Evolutionary conservation across 2,113 vertebrate genomes (phyloP).

Genomic region (Synodontis membranacea): DNA sequence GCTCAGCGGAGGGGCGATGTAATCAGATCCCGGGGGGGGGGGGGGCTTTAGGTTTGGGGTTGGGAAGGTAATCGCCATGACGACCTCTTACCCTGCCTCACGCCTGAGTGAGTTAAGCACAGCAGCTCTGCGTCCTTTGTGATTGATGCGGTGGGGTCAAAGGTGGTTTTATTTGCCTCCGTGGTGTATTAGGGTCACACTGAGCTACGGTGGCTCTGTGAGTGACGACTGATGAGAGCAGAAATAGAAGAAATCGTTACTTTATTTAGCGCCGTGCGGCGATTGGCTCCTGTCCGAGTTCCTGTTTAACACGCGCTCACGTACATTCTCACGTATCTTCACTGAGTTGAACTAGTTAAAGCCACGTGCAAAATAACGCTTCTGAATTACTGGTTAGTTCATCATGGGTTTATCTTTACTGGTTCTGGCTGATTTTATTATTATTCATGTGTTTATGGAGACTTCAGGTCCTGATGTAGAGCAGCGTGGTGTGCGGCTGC

Average conservation of each 20-base stretch:
- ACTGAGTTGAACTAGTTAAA: too few species aligned
- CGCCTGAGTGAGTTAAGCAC: not conserved
- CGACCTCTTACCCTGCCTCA: conserved; percentile 13
- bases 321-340: too few species aligned
- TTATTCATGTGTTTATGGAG: not conserved
- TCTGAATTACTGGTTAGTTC: not conserved
- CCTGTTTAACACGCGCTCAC: not conserved
- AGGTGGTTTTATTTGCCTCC: not conserved
- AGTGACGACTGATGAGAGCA: not conserved
- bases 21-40: not conserved
- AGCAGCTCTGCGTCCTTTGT: not conserved
- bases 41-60: not conserved
- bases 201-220: not conserved
- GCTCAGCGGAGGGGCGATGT: conserved; percentile 14
- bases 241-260: not conserved
- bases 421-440: not conserved
- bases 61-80: not conserved
- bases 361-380: not conserved
- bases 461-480: not conserved
- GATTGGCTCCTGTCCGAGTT: not conserved
- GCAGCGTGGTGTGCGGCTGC: not conserved
- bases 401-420: not conserved
- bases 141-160: not conserved
- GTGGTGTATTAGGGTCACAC: not conserved
- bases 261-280: not conserved